Evolutionary conservation across 2,113 vertebrate species (phyloP), one percentile per base, ranked within the genome.

Genomic region (Cephalopterus ornatus): DNA sequence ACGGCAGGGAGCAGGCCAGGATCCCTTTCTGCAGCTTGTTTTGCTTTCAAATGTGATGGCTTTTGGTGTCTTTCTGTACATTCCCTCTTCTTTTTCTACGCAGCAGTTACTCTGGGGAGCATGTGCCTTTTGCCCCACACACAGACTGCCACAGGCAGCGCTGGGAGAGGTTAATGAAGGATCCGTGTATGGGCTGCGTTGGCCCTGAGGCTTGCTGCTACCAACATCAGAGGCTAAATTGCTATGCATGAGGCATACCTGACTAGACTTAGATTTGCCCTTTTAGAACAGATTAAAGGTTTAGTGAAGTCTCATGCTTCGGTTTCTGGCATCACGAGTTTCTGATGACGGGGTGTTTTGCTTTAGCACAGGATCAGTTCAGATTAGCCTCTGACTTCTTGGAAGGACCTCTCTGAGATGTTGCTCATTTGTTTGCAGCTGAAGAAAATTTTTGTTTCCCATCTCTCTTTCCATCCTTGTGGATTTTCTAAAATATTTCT

Each of bases 281-380:
- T 94, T 95, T 70, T 24, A 91, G 61, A 93, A 44, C 63, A 80
- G 94, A 62, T 95, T 93, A 80, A 84, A 94, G 91, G 70, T 95
- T 94, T 94, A 84, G 50, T 61, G 19, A 70, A 72, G 70, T 62
- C 91, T 89, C 66, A 11, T 85, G 85, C 89, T 95, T 92, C 8
- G 2, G 6, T 89, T 96, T 72, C 49, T 87, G 79, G 72, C 39
- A 55, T 91, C 53, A n/a, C 55, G 39, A 56, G 39, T 76, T 93
- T 94, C 49, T 85, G 86, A 85, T 7, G 49, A 74, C 59, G 70
- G 49, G 61, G 23, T 52, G 50, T 52, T 24, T 91, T 62, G 70
- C 82, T 95, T 92, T 67, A n/a, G 81, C 39, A 70, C n/a, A 72
- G 75, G 50, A 6, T 70, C 61, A 5, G 9, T 91, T 96, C 22